Base-by-base conservation (phyloP, 1,140 invertebrate genomes). In the Potamilus streckersoni region DNA sequence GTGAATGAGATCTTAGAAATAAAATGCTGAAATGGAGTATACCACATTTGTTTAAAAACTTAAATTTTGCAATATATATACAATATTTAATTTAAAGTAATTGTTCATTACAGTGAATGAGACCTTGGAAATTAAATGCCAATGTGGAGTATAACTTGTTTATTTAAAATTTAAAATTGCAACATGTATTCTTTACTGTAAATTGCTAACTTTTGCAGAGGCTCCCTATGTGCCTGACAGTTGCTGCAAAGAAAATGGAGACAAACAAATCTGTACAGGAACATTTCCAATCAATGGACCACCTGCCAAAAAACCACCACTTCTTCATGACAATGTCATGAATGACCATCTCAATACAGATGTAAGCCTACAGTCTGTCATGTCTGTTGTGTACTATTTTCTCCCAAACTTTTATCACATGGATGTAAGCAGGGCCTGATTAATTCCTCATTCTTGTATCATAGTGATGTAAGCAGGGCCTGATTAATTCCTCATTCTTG, bases 301-400 rank as follows among this genome's bases (percentile, higher is more conserved):
- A 13, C 77, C 71, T 14, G 20, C 68, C 15, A 59, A 56, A 19
- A 72, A 69, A 19, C 73, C 67, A 0, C 73, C 73, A 20, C 20
- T 79, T 11, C 66, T 79, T 69, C 17, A 31, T 15, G 55, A 19
- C 31, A 69, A 66, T 23, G 23, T 27, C n/a, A 63, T 61, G 31
- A 80, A 80, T 65, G 74, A 76, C 56, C 71, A 76, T 70, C 38
- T 81, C 11, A 70, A 72, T 67, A 77, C 74, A 31, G 68, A 61
- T 17, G 75, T 76, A 68, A 71, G 75, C 71, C 12, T 49, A 19
- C n/a, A 59, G 19, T 15, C 19, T 49, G 17, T 38, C n/a, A 19
- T 55, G 12, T 69, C 16, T 69, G 3, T 49, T n/a, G 19, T 17
- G 4, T 69, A 58, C 31, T 49, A 19, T 19, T 56, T 16, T 49